These are phyloP conservation scores for Kradibia gibbosae DNA, from an alignment of 1,140 invertebrate species.

Conservation along the genomic window DNA sequence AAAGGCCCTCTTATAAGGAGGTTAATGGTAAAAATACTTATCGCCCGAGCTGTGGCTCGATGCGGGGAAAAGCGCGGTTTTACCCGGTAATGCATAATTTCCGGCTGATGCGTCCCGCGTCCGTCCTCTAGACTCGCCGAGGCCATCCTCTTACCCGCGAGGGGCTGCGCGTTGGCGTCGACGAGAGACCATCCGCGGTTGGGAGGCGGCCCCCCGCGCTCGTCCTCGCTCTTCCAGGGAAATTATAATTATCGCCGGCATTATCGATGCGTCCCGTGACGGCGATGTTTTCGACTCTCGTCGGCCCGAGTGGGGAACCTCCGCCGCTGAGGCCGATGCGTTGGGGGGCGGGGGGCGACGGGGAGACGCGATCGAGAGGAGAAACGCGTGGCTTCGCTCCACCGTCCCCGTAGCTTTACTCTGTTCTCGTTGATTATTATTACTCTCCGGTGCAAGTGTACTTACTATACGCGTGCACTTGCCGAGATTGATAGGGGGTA, in stretches of 20 bases:
- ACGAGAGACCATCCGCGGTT: conserved; percentile 62
- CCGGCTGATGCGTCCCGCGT: background rate
- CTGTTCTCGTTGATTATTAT: background rate
- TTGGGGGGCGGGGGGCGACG: background rate
- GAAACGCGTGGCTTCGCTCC: background rate
- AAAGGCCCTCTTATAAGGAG: too few species aligned
- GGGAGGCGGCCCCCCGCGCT: background rate
- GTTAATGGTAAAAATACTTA: background rate
- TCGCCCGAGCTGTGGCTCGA: background rate
- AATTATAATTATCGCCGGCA: conserved; percentile 71
- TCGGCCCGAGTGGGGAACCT: conserved; percentile 13
- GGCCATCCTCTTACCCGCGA: background rate
- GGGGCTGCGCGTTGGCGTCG: conserved; percentile 51
- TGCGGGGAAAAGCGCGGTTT: background rate
- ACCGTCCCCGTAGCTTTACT: background rate
- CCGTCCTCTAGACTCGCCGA: background rate
- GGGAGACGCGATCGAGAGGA: background rate
- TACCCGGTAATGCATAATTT: background rate
- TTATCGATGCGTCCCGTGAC: conserved; percentile 67
- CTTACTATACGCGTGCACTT: too few species aligned
- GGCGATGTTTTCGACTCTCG: conserved; percentile 68
- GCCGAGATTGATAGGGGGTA: too few species aligned
- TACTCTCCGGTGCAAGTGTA: too few species aligned
- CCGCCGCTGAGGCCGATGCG: background rate
- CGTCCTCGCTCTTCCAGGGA: conserved; percentile 66